These are phyloP conservation scores for Centropus unirufus DNA, from an alignment of 2,113 vertebrate species.

Conservation along the genomic window DNA sequence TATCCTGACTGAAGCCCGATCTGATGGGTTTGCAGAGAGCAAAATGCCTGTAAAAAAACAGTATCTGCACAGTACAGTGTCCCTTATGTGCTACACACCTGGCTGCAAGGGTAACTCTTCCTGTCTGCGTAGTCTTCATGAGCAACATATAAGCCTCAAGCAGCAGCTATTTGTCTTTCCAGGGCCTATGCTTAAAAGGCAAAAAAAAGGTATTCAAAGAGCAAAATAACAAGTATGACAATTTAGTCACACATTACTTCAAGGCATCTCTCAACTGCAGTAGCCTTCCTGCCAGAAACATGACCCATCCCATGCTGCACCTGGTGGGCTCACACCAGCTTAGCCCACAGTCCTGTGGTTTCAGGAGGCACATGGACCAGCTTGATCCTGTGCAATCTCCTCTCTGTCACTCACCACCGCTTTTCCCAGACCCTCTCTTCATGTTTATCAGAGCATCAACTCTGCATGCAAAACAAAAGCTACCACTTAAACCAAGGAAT, in stretches of 20 bases:
- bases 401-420: too few relatives aligned
- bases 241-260: not conserved
- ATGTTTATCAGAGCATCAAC: not conserved
- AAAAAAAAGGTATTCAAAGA: not conserved
- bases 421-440: not conserved
- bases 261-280: not conserved
- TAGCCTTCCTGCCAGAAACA: not conserved
- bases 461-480: not conserved
- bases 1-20: not conserved
- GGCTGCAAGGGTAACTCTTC: not conserved
- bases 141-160: not conserved
- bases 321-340: not conserved
- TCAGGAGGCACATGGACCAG: not conserved
- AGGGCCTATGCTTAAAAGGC: not conserved
- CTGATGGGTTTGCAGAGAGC: not conserved
- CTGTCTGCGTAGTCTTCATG: not conserved
- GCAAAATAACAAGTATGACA: accelerated
- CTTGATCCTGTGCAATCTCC: accelerated
- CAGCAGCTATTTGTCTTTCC: not conserved
- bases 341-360: not conserved
- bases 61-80: not conserved
- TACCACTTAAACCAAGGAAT: not conserved
- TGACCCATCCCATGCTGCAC: accelerated
- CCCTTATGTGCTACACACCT: not conserved
- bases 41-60: not conserved